Percentiles rank a stretch among this genome's conserved stretches.
phyloP scores from a whole-genome alignment of 35 echinoderm and acorn worm species.

The Heliocidaris erythrogramma region DNA sequence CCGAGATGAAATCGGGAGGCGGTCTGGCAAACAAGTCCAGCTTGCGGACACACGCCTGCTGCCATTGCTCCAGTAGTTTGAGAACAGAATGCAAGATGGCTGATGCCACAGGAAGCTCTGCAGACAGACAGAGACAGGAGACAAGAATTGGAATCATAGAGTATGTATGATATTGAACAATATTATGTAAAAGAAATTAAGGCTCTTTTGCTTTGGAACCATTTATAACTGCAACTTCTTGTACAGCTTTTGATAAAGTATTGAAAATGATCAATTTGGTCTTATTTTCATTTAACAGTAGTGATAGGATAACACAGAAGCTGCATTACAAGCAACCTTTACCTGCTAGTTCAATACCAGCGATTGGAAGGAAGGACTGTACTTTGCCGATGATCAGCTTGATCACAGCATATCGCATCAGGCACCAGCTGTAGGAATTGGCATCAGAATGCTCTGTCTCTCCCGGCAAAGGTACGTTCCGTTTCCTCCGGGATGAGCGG shows the following conservation, averaged over 20 bases:
- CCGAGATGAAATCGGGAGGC: constrained; percentile 86
- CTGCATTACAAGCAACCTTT: background rate
- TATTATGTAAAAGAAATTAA: no score
- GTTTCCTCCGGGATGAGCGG: background rate
- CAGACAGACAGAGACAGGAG: background rate
- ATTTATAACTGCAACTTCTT: no score
- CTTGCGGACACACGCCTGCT: constrained; percentile 74
- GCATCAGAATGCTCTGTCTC: constrained; percentile 77
- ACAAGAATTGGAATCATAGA: no score
- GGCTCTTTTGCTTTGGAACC: no score
- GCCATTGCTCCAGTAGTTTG: constrained; percentile 94
- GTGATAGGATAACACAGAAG: background rate
- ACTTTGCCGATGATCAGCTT: constrained; percentile 77
- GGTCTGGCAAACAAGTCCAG: constrained; percentile 93
- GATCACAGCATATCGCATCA: constrained; percentile 85
- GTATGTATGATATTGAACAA: no score
- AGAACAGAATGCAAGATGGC: constrained; percentile 88
- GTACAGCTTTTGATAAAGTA: no score
- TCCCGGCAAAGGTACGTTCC: constrained; percentile 35
- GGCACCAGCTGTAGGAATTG: constrained; percentile 96
- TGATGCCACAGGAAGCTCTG: constrained; percentile 92
- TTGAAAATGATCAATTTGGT: no score
- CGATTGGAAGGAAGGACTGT: constrained; percentile 69
- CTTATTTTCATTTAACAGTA: no score
- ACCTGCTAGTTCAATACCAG: constrained; percentile 92